Conservation (phyloP, 2,888 invertebrate species). For the Watsonalla binaria region DNA sequence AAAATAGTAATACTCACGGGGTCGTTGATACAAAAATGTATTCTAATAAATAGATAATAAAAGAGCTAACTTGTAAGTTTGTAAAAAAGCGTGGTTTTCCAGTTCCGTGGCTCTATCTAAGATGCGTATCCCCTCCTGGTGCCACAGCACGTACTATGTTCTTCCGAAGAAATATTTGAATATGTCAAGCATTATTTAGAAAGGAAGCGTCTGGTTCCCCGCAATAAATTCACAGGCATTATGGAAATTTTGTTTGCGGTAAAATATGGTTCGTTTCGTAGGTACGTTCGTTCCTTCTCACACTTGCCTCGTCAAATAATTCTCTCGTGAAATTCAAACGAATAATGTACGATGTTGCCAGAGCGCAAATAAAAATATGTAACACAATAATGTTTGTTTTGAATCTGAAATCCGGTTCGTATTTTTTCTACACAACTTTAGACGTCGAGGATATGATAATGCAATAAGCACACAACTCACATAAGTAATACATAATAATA, state of each 20-base stretch:
- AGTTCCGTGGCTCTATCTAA: background rate
- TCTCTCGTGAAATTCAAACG: slow-evolving; percentile 1
- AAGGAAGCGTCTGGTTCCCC: slow-evolving; percentile 8
- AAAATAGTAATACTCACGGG: too few relatives aligned
- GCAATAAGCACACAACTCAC: too few relatives aligned
- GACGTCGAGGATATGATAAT: too few relatives aligned
- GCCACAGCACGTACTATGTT: background rate
- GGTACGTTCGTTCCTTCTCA: slow-evolving; percentile 14
- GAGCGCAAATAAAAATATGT: background rate
- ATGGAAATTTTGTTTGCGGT: slow-evolving; percentile 18
- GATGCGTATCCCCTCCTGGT: background rate
- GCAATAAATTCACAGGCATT: slow-evolving; percentile 18
- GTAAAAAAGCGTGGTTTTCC: background rate
- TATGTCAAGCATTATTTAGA: slow-evolving; percentile 9
- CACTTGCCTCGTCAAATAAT: slow-evolving; percentile 26
- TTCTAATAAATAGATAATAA: too few relatives aligned
- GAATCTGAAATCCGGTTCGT: too few relatives aligned
- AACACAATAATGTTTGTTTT: too few relatives aligned
- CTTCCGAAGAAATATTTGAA: slow-evolving; percentile 2
- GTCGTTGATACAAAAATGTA: too few relatives aligned
- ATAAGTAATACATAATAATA: too few relatives aligned
- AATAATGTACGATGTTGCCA: background rate
- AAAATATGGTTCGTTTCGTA: slow-evolving; percentile 17
- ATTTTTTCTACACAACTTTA: too few relatives aligned
- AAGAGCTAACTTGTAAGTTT: too few relatives aligned